Percentiles rank a stretch among this genome's conserved stretches.
Evolutionary conservation across 2,113 vertebrate genomes (phyloP).

Genomic region (Brachyistius frenatus): DNA sequence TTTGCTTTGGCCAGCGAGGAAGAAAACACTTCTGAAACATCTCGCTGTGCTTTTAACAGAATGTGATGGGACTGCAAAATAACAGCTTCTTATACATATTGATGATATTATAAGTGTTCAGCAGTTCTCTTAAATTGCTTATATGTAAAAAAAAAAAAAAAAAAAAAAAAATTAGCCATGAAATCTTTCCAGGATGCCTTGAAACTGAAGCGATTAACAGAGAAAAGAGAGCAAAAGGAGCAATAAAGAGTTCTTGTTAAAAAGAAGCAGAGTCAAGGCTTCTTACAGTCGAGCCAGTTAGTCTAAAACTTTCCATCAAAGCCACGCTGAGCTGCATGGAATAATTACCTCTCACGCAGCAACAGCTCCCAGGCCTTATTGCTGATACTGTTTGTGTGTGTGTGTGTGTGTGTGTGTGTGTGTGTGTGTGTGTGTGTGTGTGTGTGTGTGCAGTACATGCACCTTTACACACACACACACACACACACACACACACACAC

Average conservation of each 20-base stretch:
- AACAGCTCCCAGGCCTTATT: conserved; percentile 76
- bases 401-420: not conserved
- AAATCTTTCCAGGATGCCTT: conserved; percentile 48
- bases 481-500: too few relatives aligned
- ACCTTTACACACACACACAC: too few relatives aligned
- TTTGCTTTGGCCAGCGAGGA: not conserved
- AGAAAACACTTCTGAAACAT: conserved; percentile 8
- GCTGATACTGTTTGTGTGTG: conserved; percentile 67
- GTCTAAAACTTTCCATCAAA: conserved; percentile 80
- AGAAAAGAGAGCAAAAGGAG: conserved; percentile 57
- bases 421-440: too few relatives aligned
- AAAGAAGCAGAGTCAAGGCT: conserved; percentile 58
- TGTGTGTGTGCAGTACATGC: too few relatives aligned
- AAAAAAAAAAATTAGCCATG: not conserved
- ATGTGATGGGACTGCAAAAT: not conserved
- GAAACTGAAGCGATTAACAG: conserved; percentile 54
- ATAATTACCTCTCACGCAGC: conserved; percentile 75
- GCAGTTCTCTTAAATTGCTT: not conserved
- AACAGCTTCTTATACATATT: not conserved
- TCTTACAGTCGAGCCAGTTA: conserved; percentile 72
- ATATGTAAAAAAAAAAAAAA: conserved; percentile 1
- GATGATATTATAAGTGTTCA: not conserved
- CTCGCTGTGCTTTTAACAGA: not conserved
- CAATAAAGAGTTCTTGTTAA: conserved; percentile 70
- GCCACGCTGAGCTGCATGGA: conserved; percentile 65